These are phyloP conservation scores for Drosophila seguyi DNA, from an alignment of 1,140 invertebrate species.

Conservation along the genomic window DNA sequence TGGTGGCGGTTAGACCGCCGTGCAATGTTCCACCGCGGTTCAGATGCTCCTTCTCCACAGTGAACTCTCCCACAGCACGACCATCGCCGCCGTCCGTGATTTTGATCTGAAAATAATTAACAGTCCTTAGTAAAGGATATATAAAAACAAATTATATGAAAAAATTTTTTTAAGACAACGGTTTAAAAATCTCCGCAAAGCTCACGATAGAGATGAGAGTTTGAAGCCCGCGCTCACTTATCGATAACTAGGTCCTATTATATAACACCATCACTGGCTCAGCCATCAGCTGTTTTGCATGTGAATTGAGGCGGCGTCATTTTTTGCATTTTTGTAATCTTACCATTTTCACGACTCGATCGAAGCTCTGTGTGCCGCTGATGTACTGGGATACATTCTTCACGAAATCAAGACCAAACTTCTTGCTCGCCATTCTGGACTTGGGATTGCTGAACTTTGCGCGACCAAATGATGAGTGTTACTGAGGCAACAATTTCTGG, in stretches of 20 bases:
- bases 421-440: slow-evolving; percentile 73
- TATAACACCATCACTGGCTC: slow-evolving; percentile 50
- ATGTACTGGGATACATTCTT: slow-evolving; percentile 75
- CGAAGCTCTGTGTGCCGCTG: slow-evolving; percentile 81
- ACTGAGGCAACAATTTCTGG: slow-evolving; percentile 17
- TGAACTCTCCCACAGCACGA: slow-evolving; percentile 88
- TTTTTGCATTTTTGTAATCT: slow-evolving; percentile 22
- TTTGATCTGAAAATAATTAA: slow-evolving; percentile 43
- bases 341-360: slow-evolving; percentile 86
- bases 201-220: not conserved
- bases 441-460: slow-evolving; percentile 29
- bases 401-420: slow-evolving; percentile 81
- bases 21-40: slow-evolving; percentile 92
- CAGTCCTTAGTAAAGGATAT: not conserved
- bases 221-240: slow-evolving; percentile 29
- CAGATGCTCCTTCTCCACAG: slow-evolving; percentile 90
- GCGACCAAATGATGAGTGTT: slow-evolving; percentile 34
- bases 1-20: slow-evolving; percentile 92
- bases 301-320: slow-evolving; percentile 11
- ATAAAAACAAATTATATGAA: not conserved
- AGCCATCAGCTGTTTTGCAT: slow-evolving; percentile 49
- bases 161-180: not conserved
- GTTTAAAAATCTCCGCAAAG: not conserved
- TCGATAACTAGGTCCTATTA: slow-evolving; percentile 52
- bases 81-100: slow-evolving; percentile 70